These are phyloP conservation scores for Patagioenas fasciata DNA, from an alignment of 2,113 vertebrate genomes.

Conservation along the genomic window DNA sequence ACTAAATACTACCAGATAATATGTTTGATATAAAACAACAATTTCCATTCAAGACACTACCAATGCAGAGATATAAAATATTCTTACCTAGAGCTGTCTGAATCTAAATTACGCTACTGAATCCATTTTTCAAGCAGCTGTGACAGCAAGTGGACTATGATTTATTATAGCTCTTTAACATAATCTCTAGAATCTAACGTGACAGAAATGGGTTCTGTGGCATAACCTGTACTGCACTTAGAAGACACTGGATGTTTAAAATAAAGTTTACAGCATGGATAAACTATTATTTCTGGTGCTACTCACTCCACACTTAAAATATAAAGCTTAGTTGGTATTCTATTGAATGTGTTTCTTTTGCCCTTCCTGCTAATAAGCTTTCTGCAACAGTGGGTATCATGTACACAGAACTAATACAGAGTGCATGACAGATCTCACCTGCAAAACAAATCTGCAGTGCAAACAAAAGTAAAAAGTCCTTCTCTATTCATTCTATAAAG, in stretches of 20 bases:
- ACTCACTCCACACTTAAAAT: neutral
- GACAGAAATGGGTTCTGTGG: neutral
- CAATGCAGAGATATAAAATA: neutral
- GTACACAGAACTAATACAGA: neutral
- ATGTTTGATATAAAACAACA: neutral
- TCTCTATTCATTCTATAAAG: neutral
- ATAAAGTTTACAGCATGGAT: neutral
- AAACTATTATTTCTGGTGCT: neutral
- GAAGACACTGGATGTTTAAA: neutral
- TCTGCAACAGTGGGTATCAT: neutral
- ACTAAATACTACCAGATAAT: neutral
- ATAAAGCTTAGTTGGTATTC: conserved; percentile 9
- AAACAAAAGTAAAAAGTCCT: conserved; percentile 20
- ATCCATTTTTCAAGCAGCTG: neutral
- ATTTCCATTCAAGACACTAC: neutral
- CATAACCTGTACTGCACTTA: neutral
- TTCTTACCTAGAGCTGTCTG: neutral
- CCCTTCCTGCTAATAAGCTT: conserved; percentile 24
- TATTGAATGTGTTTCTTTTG: neutral
- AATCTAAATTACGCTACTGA: neutral
- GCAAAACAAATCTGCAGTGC: neutral
- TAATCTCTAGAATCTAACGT: neutral
- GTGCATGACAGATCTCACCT: conserved; percentile 31
- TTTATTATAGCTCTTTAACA: neutral
- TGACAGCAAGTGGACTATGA: neutral